These are phyloP conservation scores for Bubo blakistoni DNA, from an alignment of 2,113 vertebrate species.

Conservation along the genomic window DNA sequence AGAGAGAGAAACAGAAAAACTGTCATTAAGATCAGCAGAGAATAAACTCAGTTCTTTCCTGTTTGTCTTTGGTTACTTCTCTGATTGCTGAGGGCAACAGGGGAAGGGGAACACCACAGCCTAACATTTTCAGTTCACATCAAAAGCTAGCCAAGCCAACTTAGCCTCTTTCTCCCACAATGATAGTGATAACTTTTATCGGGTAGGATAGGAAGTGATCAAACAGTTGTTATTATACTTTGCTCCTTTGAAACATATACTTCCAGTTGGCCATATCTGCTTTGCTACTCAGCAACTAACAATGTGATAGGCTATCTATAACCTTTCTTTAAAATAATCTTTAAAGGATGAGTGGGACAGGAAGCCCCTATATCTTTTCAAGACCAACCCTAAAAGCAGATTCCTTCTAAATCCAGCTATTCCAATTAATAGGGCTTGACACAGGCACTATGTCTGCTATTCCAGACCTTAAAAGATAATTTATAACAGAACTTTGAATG, in stretches of 20 bases:
- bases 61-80: neutral
- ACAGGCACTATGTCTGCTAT: neutral
- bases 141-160: neutral
- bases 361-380: neutral
- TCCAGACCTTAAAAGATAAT: conserved; percentile 45
- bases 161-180: neutral
- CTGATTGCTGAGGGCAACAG: neutral
- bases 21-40: neutral
- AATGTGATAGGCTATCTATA: neutral
- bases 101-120: neutral
- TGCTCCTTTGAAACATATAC: neutral
- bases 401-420: conserved; percentile 27
- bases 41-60: neutral
- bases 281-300: neutral
- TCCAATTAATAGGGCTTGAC: conserved; percentile 31
- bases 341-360: neutral
- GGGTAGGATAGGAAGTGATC: neutral
- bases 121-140: neutral
- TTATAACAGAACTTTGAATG: conserved; percentile 46
- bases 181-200: neutral
- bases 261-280: neutral
- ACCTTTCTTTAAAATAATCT: neutral
- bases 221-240: neutral
- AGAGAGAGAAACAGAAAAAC: neutral
- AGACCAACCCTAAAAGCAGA: neutral